Evolutionary conservation across 2,113 vertebrate species (phyloP).

Genomic region (Cairina moschata): DNA sequence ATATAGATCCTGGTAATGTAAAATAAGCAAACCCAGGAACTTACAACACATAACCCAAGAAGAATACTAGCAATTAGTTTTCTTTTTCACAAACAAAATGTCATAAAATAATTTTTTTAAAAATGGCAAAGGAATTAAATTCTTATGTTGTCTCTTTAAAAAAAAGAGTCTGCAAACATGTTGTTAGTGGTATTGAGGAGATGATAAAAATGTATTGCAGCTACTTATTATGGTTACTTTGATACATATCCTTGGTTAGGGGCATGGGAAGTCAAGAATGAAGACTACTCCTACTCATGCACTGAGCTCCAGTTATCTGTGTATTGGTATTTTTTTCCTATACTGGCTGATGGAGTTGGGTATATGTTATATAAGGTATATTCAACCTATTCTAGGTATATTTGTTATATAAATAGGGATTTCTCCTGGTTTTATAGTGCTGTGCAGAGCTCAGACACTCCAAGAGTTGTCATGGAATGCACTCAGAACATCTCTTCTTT

Average conservation of each 20-base stretch:
- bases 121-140: not conserved
- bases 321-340: not conserved
- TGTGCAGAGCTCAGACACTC: not conserved
- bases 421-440: not conserved
- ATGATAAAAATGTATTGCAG: not conserved
- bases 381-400: not conserved
- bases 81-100: not conserved
- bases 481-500: not conserved
- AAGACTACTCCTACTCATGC: not conserved
- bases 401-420: not conserved
- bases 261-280: not conserved
- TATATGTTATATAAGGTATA: not conserved
- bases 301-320: not conserved
- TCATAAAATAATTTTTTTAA: not conserved
- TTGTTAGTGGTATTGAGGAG: not conserved
- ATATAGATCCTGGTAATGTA: not conserved
- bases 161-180: not conserved
- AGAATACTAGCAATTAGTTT: not conserved
- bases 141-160: not conserved
- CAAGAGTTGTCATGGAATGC: not conserved
- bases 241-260: not conserved
- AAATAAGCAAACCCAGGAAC: not conserved
- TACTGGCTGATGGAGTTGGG: not conserved
- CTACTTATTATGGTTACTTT: not conserved
- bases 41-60: not conserved